These are phyloP conservation scores for Ochotona princeps DNA, from an alignment of 2,113 vertebrate species.

Conservation along the genomic window DNA sequence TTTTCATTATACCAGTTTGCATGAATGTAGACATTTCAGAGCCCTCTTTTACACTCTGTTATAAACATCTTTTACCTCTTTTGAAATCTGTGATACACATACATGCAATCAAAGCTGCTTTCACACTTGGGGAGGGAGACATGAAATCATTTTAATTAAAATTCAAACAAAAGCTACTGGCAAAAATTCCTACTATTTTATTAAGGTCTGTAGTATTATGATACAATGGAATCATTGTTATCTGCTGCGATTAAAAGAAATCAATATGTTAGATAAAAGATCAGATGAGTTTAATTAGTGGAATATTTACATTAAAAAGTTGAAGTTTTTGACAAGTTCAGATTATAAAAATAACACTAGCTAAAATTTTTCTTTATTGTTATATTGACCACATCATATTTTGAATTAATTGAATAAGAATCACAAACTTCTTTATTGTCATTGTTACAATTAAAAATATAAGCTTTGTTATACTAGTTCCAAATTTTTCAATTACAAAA, in stretches of 20 bases:
- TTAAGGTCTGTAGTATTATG: conserved; percentile 95
- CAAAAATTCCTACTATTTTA: conserved; percentile 91
- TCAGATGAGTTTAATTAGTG: conserved; percentile 90
- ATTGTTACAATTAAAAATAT: conserved; percentile 75
- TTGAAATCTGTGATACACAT: conserved; percentile 98
- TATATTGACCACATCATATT: conserved; percentile 71
- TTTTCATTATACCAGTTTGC: conserved; percentile 96
- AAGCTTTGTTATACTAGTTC: conserved; percentile 53
- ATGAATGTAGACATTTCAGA: conserved; percentile 95
- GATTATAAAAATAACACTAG: conserved; percentile 80
- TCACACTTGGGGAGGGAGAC: conserved; percentile 91
- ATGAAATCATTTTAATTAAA: conserved; percentile 97
- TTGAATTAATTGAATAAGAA: conserved; percentile 75
- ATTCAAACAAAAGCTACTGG: conserved; percentile 96
- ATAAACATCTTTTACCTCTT: conserved; percentile 95
- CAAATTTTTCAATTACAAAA: conserved; percentile 72
- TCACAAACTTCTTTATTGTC: conserved; percentile 70
- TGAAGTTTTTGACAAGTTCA: conserved; percentile 78
- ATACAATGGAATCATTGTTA: conserved; percentile 94
- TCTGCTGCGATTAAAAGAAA: conserved; percentile 93
- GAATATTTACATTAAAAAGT: conserved; percentile 85
- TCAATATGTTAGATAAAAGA: conserved; percentile 91
- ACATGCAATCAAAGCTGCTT: conserved; percentile 95
- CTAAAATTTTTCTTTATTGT: conserved; percentile 78
- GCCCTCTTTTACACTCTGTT: conserved; percentile 93